Conservation (phyloP, 1,140 invertebrate genomes). For the Copidosoma floridanum region DNA sequence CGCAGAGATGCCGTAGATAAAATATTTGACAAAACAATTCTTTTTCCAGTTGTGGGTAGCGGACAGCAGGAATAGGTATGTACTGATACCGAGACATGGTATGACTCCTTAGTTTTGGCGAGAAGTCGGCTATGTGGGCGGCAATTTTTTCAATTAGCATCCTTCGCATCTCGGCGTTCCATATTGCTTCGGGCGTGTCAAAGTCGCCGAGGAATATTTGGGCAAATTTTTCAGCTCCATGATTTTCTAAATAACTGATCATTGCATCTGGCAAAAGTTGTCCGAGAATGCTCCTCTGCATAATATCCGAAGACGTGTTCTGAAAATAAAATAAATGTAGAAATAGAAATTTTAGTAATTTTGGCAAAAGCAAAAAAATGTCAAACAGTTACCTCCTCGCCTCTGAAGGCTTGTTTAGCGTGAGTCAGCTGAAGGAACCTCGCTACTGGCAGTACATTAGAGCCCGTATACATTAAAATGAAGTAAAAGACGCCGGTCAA, state of each 20-base stretch:
- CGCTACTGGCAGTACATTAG: slow-evolving; percentile 94
- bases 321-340: slow-evolving; percentile 43
- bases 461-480: slow-evolving; percentile 99
- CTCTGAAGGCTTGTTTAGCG: slow-evolving; percentile 89
- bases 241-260: slow-evolving; percentile 98
- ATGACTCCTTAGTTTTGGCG: slow-evolving; percentile 88
- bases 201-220: slow-evolving; percentile 99
- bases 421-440: slow-evolving; percentile 93
- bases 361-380: slow-evolving; percentile 12
- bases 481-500: slow-evolving; percentile 97
- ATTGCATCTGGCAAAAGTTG: slow-evolving; percentile 97
- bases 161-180: slow-evolving; percentile 88
- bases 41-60: slow-evolving; percentile 91
- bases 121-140: slow-evolving; percentile 95
- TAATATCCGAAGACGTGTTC: slow-evolving; percentile 70
- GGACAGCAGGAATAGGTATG: slow-evolving; percentile 91
- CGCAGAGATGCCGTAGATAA: slow-evolving; percentile 95
- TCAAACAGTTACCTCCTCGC: slow-evolving; percentile 73
- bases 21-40: slow-evolving; percentile 99
- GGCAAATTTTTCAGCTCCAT: slow-evolving; percentile 97
- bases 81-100: slow-evolving; percentile 95
- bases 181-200: slow-evolving; percentile 98
- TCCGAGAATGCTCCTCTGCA: slow-evolving; percentile 85
- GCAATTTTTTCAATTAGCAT: slow-evolving; percentile 96
- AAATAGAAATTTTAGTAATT: neutral